Percentiles rank a stretch among this genome's conserved stretches.
Evolutionary conservation across 92 coral and sea anemone species (phyloP).

Genomic region (Pocillopora grandis): DNA sequence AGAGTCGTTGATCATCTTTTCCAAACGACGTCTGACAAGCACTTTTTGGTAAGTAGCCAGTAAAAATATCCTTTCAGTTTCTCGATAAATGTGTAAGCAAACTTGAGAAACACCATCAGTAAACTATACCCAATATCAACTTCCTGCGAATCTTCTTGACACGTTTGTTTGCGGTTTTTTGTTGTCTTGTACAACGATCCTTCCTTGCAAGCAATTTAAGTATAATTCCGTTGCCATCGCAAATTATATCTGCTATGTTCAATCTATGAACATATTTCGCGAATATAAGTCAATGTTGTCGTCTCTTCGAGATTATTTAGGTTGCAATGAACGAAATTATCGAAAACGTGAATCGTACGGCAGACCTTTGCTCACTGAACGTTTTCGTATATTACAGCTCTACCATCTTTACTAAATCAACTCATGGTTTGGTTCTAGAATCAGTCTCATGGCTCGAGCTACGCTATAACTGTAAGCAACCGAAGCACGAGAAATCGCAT

Average conservation of each 20-base stretch:
- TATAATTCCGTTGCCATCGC: background rate
- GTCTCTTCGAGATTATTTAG: background rate
- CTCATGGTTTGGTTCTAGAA: too few species aligned
- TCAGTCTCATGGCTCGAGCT: too few species aligned
- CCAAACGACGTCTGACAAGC: background rate
- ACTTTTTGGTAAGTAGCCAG: constrained; percentile 17
- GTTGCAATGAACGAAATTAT: background rate
- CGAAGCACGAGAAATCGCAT: background rate
- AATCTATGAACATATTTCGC: background rate
- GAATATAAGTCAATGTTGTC: background rate
- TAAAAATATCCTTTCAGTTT: background rate
- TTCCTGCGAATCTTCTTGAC: background rate
- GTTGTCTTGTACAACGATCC: background rate
- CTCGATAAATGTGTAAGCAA: background rate
- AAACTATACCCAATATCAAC: background rate
- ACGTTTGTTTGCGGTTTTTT: background rate
- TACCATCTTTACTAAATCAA: too few species aligned
- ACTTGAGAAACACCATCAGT: background rate
- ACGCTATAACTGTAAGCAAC: background rate
- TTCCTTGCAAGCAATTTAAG: background rate
- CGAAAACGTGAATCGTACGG: background rate
- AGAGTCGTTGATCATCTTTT: background rate
- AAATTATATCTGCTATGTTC: background rate
- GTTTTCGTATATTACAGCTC: background rate
- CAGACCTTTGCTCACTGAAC: background rate